These are phyloP conservation scores for Phasia obesa DNA, from an alignment of 2,888 invertebrate genomes.

Conservation along the genomic window DNA sequence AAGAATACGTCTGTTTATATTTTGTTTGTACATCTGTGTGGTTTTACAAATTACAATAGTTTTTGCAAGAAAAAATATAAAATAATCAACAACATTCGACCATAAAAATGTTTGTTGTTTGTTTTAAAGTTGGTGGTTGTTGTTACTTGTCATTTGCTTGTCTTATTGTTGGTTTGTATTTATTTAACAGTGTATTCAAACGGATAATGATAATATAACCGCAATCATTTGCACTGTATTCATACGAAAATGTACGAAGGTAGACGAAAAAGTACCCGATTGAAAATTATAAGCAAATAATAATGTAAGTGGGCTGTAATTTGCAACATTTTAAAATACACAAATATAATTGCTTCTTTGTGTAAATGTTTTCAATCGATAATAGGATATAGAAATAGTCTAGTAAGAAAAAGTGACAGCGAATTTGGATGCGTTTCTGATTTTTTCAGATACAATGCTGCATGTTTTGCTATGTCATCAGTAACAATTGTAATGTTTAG, in stretches of 20 bases:
- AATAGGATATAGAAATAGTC: too few species aligned
- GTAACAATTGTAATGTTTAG: too few species aligned
- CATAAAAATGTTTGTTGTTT: constrained; percentile 54
- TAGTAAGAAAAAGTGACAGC: too few species aligned
- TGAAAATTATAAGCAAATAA: too few species aligned
- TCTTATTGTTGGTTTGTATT: constrained; percentile 30
- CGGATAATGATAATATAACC: constrained; percentile 60
- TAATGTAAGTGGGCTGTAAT: too few species aligned
- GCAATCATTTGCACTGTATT: constrained; percentile 63
- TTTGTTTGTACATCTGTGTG: not conserved
- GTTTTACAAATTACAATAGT: not conserved
- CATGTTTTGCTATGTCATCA: too few species aligned
- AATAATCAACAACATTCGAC: constrained; percentile 45
- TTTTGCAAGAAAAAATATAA: not conserved
- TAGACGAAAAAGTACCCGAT: too few species aligned
- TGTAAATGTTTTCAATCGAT: too few species aligned
- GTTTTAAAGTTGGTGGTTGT: constrained; percentile 40
- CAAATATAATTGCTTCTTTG: too few species aligned
- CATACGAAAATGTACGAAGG: not conserved
- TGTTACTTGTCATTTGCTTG: constrained; percentile 7
- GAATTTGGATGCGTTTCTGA: too few species aligned
- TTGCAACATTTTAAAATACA: too few species aligned
- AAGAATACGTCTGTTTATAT: not conserved
- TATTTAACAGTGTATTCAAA: constrained; percentile 34
- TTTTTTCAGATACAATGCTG: too few species aligned